These are phyloP conservation scores for Tribolium madens DNA, from an alignment of 1,140 invertebrate species.

Conservation along the genomic window DNA sequence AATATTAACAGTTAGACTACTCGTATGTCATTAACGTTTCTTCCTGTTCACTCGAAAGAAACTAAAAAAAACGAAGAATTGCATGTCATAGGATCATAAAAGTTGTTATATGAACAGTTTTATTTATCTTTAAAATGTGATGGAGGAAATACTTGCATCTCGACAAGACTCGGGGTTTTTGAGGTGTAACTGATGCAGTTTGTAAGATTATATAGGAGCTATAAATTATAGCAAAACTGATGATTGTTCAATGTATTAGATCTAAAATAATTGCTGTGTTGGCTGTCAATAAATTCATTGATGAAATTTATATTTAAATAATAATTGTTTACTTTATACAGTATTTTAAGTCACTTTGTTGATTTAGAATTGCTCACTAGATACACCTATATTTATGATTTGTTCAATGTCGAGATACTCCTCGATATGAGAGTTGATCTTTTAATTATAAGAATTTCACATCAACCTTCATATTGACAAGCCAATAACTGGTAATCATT, in stretches of 20 bases:
- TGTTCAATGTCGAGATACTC: conserved; percentile 25
- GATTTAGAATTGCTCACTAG: not conserved
- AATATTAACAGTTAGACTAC: conserved; percentile 13
- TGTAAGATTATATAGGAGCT: not conserved
- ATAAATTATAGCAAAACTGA: not conserved
- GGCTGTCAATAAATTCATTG: not conserved
- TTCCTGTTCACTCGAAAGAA: not conserved
- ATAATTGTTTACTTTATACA: not conserved
- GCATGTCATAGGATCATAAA: not conserved
- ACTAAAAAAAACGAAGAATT: not conserved
- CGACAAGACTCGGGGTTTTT: not conserved
- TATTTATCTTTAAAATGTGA: not conserved
- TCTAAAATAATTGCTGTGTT: not conserved
- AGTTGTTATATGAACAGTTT: not conserved
- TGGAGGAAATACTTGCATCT: not conserved
- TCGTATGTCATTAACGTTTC: not conserved
- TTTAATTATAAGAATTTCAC: conserved; percentile 14
- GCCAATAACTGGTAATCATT: conserved; percentile 15
- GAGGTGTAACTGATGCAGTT: not conserved
- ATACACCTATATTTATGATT: conserved; percentile 15
- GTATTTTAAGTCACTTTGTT: not conserved
- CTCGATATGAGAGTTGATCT: conserved; percentile 17
- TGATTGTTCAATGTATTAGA: not conserved
- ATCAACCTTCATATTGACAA: conserved; percentile 15
- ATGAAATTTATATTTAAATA: not conserved